phyloP scores from a whole-genome alignment of 2,797 vertebrate species.

The Sebastes oblongus region DNA sequence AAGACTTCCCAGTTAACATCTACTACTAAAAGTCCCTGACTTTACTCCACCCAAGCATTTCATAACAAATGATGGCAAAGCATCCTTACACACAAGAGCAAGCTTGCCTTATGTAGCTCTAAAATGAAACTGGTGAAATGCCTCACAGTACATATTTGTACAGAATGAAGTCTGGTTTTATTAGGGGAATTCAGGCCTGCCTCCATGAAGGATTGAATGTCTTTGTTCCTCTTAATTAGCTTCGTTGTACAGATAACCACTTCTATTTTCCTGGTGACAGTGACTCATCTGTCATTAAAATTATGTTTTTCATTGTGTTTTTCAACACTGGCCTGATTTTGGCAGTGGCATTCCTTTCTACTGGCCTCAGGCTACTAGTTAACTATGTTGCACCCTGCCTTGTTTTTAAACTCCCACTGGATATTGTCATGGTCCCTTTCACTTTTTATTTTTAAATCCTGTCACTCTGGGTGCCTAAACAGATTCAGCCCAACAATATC shows the following conservation, averaged over 20 bases:
- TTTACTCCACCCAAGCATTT: background rate
- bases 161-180: background rate
- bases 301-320: background rate
- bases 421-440: background rate
- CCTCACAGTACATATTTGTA: background rate
- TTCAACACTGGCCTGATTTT: background rate
- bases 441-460: background rate
- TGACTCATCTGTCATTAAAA: background rate
- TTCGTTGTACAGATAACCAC: background rate
- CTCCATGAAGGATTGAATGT: background rate
- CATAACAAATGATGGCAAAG: background rate
- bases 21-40: background rate
- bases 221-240: background rate
- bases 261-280: background rate
- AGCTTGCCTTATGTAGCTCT: constrained; percentile 7
- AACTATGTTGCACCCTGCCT: background rate
- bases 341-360: background rate
- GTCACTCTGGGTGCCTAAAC: background rate
- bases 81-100: background rate
- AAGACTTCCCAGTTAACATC: background rate
- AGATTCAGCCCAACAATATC: background rate
- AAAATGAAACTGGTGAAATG: constrained; percentile 17
- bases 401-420: background rate
- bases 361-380: background rate
- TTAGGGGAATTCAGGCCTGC: background rate